Conservation (phyloP, 2,113 vertebrate genomes). For the Cromileptes altivelis region DNA sequence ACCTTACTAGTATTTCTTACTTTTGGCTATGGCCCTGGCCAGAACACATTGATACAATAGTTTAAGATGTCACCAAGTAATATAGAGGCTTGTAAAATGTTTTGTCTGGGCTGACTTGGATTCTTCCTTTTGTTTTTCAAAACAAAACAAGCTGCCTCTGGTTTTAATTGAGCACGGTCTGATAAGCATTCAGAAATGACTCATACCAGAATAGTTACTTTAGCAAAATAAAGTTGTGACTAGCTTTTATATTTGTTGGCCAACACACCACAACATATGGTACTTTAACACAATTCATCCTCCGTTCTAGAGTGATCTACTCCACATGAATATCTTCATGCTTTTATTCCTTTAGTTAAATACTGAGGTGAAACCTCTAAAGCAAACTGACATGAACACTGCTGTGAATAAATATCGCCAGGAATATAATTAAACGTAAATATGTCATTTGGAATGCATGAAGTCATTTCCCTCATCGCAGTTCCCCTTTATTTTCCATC, state of each 20-base stretch:
- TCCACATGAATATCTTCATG: conserved; percentile 16
- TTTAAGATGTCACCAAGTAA: conserved; percentile 27
- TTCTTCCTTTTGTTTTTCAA: conserved; percentile 33
- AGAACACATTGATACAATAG: not conserved
- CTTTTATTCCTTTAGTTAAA: conserved; percentile 18
- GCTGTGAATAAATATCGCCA: not conserved
- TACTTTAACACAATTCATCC: conserved; percentile 35
- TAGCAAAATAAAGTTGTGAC: conserved; percentile 20
- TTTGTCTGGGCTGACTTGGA: conserved; percentile 8
- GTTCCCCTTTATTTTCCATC: conserved; percentile 44
- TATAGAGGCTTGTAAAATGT: conserved; percentile 17
- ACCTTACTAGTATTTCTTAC: not conserved
- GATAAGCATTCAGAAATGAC: conserved; percentile 31
- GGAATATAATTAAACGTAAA: conserved; percentile 24
- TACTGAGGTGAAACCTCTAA: not conserved
- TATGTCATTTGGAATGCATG: conserved; percentile 45
- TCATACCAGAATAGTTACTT: conserved; percentile 27
- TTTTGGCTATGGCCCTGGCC: not conserved
- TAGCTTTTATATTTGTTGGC: conserved; percentile 38
- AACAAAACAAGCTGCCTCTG: conserved; percentile 36
- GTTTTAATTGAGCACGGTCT: conserved; percentile 36
- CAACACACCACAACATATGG: conserved; percentile 23
- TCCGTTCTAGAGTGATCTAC: conserved; percentile 4
- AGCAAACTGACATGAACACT: not conserved
- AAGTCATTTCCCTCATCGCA: conserved; percentile 24